phyloP scores from a whole-genome alignment of 2,888 invertebrate genomes.

The Acleris sparsana region DNA sequence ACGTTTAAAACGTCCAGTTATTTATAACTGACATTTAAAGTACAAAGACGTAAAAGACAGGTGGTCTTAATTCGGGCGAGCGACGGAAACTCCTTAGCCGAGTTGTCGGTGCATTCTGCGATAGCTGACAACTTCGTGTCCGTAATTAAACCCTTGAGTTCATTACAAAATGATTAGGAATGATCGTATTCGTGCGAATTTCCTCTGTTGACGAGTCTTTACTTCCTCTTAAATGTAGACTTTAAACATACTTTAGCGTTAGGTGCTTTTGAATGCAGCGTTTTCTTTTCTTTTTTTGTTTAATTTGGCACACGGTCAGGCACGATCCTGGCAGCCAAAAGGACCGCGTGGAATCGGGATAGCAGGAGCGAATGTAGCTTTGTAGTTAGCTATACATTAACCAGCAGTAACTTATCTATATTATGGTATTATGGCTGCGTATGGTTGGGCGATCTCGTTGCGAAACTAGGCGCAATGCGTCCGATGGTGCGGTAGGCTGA shows the following conservation, averaged over 20 bases:
- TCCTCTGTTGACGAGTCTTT: neutral
- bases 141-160: neutral
- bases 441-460: slow-evolving; percentile 32
- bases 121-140: slow-evolving; percentile 13
- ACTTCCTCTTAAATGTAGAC: too few relatives aligned
- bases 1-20: slow-evolving; percentile 10
- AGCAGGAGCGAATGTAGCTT: slow-evolving; percentile 14
- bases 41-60: slow-evolving; percentile 28
- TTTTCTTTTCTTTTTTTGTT: slow-evolving; percentile 14
- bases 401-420: slow-evolving; percentile 14
- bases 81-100: slow-evolving; percentile 5
- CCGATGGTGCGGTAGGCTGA: slow-evolving; percentile 13
- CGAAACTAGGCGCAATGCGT: slow-evolving; percentile 32
- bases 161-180: slow-evolving; percentile 6
- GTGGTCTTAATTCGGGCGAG: slow-evolving; percentile 10
- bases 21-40: slow-evolving; percentile 28
- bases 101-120: slow-evolving; percentile 5
- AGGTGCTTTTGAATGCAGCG: neutral
- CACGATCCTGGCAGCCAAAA: slow-evolving; percentile 24
- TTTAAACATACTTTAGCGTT: too few relatives aligned
- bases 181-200: neutral
- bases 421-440: slow-evolving; percentile 17
- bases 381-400: slow-evolving; percentile 5
- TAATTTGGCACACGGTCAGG: slow-evolving; percentile 31
- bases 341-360: slow-evolving; percentile 23